phyloP scores from a whole-genome alignment of 2,888 invertebrate species.

The Drosophila quinaria region DNA sequence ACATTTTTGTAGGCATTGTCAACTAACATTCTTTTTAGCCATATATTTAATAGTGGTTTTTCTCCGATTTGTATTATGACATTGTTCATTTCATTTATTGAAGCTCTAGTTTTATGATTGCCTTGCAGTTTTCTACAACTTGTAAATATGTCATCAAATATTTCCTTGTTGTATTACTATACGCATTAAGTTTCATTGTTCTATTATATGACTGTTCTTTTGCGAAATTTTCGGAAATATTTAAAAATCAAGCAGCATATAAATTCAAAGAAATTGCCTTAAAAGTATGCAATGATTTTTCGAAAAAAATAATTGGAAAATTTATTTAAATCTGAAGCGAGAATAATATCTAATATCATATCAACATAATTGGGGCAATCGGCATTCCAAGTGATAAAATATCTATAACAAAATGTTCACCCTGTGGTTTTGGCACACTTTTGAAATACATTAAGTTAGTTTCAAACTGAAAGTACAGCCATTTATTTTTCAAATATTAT shows the following conservation, averaged over 20 bases:
- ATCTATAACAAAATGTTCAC: slow-evolving; percentile 23
- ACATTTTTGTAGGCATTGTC: slow-evolving; percentile 59
- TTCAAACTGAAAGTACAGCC: slow-evolving; percentile 65
- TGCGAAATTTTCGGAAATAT: slow-evolving; percentile 18
- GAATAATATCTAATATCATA: slow-evolving; percentile 7
- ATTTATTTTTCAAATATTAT: slow-evolving; percentile 38
- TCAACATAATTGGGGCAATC: slow-evolving; percentile 15
- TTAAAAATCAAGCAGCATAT: neutral
- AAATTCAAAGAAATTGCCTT: slow-evolving; percentile 22
- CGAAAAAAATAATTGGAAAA: neutral
- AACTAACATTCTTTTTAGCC: slow-evolving; percentile 44
- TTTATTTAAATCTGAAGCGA: slow-evolving; percentile 2
- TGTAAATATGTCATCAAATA: slow-evolving; percentile 73
- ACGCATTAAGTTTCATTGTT: slow-evolving; percentile 28
- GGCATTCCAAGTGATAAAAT: slow-evolving; percentile 18
- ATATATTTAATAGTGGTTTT: slow-evolving; percentile 76
- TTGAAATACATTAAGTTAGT: slow-evolving; percentile 40
- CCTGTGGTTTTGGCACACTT: slow-evolving; percentile 59
- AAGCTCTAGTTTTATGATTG: slow-evolving; percentile 86
- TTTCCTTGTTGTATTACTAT: slow-evolving; percentile 40
- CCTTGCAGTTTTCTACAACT: slow-evolving; percentile 85
- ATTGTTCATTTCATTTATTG: slow-evolving; percentile 72
- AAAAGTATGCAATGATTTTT: slow-evolving; percentile 63
- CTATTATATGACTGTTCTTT: slow-evolving; percentile 52
- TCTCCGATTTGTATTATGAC: slow-evolving; percentile 71